Conservation (phyloP, 2,888 invertebrate species). For the Pasiphila rectangulata region DNA sequence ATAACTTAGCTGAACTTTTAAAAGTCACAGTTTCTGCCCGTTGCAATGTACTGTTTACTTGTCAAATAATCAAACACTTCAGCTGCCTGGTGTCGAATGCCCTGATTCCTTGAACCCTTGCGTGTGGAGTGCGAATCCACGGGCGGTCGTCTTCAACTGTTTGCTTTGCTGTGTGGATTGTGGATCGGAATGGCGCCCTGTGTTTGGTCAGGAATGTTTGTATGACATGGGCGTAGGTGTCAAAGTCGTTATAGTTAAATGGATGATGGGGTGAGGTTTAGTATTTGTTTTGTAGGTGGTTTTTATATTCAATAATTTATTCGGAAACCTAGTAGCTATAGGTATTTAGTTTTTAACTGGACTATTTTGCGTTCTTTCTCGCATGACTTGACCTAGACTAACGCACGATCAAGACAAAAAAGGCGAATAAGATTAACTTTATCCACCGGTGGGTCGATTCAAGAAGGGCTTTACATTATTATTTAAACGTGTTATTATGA, state of each 20-base stretch:
- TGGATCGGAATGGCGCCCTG: conserved; percentile 26
- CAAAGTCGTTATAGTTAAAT: conserved; percentile 1
- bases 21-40: conserved; percentile 6
- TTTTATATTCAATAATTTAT: too few species aligned
- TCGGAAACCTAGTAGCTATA: too few species aligned
- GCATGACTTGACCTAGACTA: too few species aligned
- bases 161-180: conserved; percentile 50
- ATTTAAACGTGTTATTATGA: too few species aligned
- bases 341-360: too few species aligned
- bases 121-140: conserved; percentile 51
- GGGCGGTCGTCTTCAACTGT: conserved; percentile 42
- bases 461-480: too few species aligned
- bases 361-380: too few species aligned
- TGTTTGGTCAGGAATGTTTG: conserved; percentile 28
- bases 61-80: conserved; percentile 25
- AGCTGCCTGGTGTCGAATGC: conserved; percentile 38
- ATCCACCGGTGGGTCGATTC: too few species aligned
- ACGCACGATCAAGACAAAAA: too few species aligned
- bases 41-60: conserved; percentile 41
- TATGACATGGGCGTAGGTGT: conserved; percentile 14
- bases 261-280: background rate
- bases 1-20: too few species aligned
- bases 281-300: too few species aligned
- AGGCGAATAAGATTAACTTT: too few species aligned
- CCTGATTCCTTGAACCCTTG: conserved; percentile 47